Evolutionary conservation across 2,888 invertebrate species (phyloP).

Genomic region (Temnothorax rugatulus): DNA sequence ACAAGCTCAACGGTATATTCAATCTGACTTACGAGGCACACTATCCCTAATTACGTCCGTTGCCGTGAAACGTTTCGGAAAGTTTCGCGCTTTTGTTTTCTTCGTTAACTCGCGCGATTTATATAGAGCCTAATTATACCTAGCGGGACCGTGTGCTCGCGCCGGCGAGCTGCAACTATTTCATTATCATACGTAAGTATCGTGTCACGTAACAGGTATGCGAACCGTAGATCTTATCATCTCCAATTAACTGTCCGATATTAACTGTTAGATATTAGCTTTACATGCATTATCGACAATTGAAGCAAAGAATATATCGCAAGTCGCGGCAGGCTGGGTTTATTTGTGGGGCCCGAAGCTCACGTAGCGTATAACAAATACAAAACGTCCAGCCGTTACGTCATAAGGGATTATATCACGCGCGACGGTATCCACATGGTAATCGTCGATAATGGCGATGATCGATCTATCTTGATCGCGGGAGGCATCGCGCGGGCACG

Average conservation of each 20-base stretch:
- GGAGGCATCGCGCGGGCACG: slow-evolving; percentile 19
- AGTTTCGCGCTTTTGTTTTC: slow-evolving; percentile 46
- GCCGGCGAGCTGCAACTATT: background rate
- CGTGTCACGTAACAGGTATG: slow-evolving; percentile 17
- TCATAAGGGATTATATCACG: slow-evolving; percentile 55
- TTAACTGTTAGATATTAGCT: background rate
- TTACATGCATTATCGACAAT: background rate
- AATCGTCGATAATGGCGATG: slow-evolving; percentile 49
- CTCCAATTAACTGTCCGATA: slow-evolving; percentile 16
- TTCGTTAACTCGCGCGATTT: slow-evolving; percentile 32
- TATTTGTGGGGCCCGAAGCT: background rate
- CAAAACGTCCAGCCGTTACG: slow-evolving; percentile 40
- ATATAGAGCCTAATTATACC: slow-evolving; percentile 21
- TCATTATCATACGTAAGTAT: background rate
- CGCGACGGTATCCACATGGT: slow-evolving; percentile 60
- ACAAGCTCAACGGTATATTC: slow-evolving; percentile 8
- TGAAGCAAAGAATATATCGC: background rate
- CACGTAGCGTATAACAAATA: slow-evolving; percentile 10
- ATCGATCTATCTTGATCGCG: slow-evolving; percentile 66
- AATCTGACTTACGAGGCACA: slow-evolving; percentile 29
- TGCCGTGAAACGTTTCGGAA: slow-evolving; percentile 14
- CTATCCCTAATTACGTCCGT: slow-evolving; percentile 27
- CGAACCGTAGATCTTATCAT: background rate
- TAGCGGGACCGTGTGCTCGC: slow-evolving; percentile 38
- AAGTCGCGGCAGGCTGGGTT: background rate